Evolutionary conservation across 2,113 vertebrate genomes (phyloP), one percentile per base, ranked within the genome.

Genomic region (Misgurnus mizolepis): DNA sequence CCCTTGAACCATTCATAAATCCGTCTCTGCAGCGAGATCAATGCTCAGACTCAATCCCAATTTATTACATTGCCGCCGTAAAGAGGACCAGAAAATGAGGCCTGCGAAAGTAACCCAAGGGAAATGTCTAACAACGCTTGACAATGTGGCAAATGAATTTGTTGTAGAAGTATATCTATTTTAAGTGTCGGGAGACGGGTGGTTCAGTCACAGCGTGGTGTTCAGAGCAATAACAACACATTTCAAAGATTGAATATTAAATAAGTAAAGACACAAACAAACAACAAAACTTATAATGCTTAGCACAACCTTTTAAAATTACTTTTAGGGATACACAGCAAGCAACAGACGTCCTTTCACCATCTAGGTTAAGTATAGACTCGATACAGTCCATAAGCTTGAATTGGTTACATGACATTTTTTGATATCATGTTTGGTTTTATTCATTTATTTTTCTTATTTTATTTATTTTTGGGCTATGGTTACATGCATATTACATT

Each of bases 21-120:
- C 60, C 60, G 15, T 49, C 77, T 83, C 79, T 78, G 82, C 67
- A 65, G 73, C 39, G 41, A 86, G 78, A 86, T 86, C 85, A 84
- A 82, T 86, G 85, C 76, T 80, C 78, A 60, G 47, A 82, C 80
- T 82, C 80, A 60, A 65, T 84, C 45, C 78, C 70, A 73, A 81
- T 83, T 81, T 82, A 86, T 86, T 86, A 84, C 60, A 56, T 47
- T 79, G 73, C 11, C 34, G 7, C 22, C 82, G 77, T 76, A 83
- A 83, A 79, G 80, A 76, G 55, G 15, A 67, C 50, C 55, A 78
- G 67, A 75, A 80, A 78, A 82, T 71, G 78, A 82, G 80, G 74
- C 80, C 76, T 79, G 80, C 0, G 34, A 10, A 58, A 65, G 60
- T 67, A 83, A 71, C 69, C 75, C 49, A 40, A 79, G 71, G 81